These are phyloP conservation scores for Lacerta viridis DNA, from an alignment of 2,797 vertebrate species.

Conservation along the genomic window DNA sequence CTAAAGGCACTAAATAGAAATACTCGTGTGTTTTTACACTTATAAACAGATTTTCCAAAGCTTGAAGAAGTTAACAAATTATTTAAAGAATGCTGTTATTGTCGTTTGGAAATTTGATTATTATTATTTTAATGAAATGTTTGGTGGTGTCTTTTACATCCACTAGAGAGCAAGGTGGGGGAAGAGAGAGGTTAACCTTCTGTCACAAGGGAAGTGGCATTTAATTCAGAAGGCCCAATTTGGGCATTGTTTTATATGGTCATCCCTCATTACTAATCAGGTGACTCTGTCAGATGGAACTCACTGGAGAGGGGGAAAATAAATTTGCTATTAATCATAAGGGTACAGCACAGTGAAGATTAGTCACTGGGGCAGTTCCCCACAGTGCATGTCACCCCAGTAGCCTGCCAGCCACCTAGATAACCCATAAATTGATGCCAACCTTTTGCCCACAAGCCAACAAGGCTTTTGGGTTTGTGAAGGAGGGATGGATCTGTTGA, in stretches of 20 bases:
- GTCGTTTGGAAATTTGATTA: neutral
- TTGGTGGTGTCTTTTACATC: neutral
- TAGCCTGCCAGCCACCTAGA: no score
- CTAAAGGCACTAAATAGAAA: neutral
- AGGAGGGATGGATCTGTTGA: no score
- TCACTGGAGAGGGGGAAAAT: no score
- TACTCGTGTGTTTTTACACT: neutral
- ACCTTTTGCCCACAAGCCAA: no score
- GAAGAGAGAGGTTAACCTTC: neutral
- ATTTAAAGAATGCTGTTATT: neutral
- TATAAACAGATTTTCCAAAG: neutral
- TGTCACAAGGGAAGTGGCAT: constrained; percentile 41
- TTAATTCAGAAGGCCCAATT: constrained; percentile 54
- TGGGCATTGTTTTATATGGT: constrained; percentile 23
- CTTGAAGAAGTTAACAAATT: neutral
- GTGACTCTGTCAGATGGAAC: no score
- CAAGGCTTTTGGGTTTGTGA: no score
- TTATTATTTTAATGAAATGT: constrained; percentile 22
- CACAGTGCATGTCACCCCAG: no score
- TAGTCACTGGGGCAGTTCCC: no score
- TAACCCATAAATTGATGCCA: no score
- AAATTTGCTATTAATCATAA: no score
- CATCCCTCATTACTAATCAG: neutral
- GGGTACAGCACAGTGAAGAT: no score
- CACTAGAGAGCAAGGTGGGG: constrained; percentile 31